A percentile compares a stretch with the other conserved stretches of the same genome.
Evolutionary conservation across 2,797 vertebrate species (phyloP).

Genomic region (Acipenser transmontanus): DNA sequence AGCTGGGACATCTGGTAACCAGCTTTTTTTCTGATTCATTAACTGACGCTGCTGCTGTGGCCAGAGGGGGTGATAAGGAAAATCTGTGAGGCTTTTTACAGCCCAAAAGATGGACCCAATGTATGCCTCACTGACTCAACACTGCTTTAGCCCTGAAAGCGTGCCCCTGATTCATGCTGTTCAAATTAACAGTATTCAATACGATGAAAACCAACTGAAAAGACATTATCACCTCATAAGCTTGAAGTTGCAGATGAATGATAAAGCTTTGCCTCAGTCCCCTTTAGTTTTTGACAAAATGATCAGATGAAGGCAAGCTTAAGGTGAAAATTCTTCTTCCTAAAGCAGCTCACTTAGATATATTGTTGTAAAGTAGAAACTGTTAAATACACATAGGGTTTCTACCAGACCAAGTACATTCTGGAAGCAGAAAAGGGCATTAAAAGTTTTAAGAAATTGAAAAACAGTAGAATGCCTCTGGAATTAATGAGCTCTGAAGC

Average conservation of each 20-base stretch:
- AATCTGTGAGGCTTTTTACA: conserved; percentile 37
- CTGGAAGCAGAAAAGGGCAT: no score
- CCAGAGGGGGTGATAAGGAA: conserved; percentile 55
- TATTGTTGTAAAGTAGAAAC: no score
- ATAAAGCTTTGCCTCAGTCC: no score
- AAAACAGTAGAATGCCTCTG: no score
- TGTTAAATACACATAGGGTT: no score
- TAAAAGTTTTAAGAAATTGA: no score
- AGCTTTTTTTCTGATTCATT: conserved; percentile 86
- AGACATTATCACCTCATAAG: not conserved
- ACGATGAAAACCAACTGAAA: conserved; percentile 16
- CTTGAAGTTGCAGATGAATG: not conserved
- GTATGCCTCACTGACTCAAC: conserved; percentile 42
- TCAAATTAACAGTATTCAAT: conserved; percentile 31
- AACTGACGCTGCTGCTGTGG: conserved; percentile 62
- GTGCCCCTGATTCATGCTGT: conserved; percentile 12
- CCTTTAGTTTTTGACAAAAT: no score
- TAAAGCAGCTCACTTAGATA: no score
- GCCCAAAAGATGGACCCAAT: conserved; percentile 21
- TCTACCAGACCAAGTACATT: no score
- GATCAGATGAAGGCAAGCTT: no score
- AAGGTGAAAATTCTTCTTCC: no score
- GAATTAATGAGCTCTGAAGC: conserved; percentile 38
- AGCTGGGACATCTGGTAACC: conserved; percentile 82
- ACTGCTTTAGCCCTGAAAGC: conserved; percentile 18